Conservation (phyloP, 2,797 vertebrate species). For the Pseudochromis fuscus region DNA sequence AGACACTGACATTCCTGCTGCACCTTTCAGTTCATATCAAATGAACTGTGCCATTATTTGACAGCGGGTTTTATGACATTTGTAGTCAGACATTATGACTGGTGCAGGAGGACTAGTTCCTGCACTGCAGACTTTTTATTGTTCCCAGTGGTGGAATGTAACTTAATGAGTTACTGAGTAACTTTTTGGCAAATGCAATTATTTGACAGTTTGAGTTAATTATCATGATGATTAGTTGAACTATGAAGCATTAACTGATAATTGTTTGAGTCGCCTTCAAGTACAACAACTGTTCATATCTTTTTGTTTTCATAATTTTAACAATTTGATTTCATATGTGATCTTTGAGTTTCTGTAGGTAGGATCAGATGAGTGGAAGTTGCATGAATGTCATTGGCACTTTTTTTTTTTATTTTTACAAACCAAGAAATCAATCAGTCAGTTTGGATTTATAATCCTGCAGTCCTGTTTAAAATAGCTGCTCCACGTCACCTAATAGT, state of each 20-base stretch:
- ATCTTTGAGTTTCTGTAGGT: too few species aligned
- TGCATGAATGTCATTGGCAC: too few species aligned
- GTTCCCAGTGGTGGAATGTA: conserved; percentile 4
- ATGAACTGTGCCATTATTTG: neutral
- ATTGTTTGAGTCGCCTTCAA: too few species aligned
- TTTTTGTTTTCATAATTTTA: neutral
- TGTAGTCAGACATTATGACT: conserved; percentile 14
- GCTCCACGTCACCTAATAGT: neutral
- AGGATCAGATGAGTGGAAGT: too few species aligned
- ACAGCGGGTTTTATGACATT: neutral
- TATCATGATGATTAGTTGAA: too few species aligned
- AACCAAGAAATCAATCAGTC: neutral
- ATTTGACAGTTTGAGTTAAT: neutral
- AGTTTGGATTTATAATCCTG: neutral
- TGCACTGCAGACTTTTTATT: neutral
- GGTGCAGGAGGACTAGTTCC: neutral
- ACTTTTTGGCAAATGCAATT: neutral
- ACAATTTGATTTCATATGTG: neutral
- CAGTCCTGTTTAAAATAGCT: too few species aligned
- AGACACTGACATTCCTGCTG: conserved; percentile 27
- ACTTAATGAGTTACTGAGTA: neutral
- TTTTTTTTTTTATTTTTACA: neutral
- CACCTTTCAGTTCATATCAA: conserved; percentile 19
- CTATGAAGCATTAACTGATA: too few species aligned
- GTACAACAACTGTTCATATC: too few species aligned